Evolutionary conservation across 2,113 vertebrate species (phyloP), one percentile per base, ranked within the genome.

Genomic region (Salvelinus namaycush): DNA sequence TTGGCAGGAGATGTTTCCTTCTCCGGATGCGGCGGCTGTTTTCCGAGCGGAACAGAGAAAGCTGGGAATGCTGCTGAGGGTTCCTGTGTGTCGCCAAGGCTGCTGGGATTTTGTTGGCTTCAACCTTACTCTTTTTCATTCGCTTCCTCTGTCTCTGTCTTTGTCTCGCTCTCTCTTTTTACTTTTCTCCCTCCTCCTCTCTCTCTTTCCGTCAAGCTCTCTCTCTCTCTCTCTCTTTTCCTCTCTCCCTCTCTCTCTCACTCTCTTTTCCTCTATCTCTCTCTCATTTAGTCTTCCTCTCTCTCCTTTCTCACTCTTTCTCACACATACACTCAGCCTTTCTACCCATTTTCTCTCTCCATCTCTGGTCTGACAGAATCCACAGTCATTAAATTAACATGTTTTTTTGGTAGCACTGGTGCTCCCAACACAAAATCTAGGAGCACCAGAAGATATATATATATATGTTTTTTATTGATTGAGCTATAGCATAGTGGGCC

Each of bases 1-100:
- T 80, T 66, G 60, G 77, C 67, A 87, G 80, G 70, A 76, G 44
- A 34, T 51, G 69, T 65, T 78, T 29, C 71, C 4, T 73, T 54
- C 65, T 72, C 75, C 54, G 20, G 86, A 88, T 76, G 79, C 81
- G 86, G 78, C 64, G 16, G 51, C 62, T 67, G 74, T 74, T 79
- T 54, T 79, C 77, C 70, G 2, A 31, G 60, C 27, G 22, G 27
- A 70, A 74, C 70, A 76, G 79, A 77, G 76, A 85, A 80, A 79
- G 20, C 11, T 65, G 74, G 76, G 26, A 70, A 66, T 22, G 39
- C 39, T 26, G 49, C 39, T 39, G 29, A 83, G 72, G n/a, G 39
- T 54, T 74, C 70, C 77, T 71, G 20, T 62, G 26, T 49, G 75
- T 77, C 18, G 51, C 64, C 82, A 78, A 54, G 49, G 49, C 49